phyloP scores from a whole-genome alignment of 2,888 invertebrate genomes.

The Nomada lathburiana region DNA sequence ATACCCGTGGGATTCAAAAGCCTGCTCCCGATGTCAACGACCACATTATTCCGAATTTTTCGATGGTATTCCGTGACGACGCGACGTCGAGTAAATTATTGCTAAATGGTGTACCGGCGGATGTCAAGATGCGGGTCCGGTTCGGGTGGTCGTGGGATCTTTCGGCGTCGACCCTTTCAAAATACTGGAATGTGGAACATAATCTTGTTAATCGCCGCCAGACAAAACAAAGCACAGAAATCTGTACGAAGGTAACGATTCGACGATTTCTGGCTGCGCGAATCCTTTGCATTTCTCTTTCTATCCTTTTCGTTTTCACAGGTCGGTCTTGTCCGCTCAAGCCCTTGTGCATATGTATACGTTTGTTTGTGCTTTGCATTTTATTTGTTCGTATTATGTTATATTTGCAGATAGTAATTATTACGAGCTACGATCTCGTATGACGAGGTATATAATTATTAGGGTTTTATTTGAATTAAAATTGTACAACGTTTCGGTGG shows the following conservation, averaged over 20 bases:
- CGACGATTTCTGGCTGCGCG: too few relatives aligned
- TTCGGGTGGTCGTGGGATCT: conserved; percentile 75
- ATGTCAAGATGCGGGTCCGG: conserved; percentile 78
- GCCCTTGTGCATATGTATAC: too few relatives aligned
- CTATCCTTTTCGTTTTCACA: too few relatives aligned
- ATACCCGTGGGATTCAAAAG: conserved; percentile 77
- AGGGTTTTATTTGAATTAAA: too few relatives aligned
- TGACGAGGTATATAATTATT: too few relatives aligned
- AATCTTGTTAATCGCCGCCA: conserved; percentile 20
- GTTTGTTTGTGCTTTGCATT: too few relatives aligned
- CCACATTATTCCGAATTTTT: conserved; percentile 60
- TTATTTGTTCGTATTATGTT: too few relatives aligned
- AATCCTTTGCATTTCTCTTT: too few relatives aligned
- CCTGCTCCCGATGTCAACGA: conserved; percentile 58
- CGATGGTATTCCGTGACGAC: conserved; percentile 65
- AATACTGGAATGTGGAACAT: conserved; percentile 38
- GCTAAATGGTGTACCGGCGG: conserved; percentile 75
- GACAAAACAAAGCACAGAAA: neutral
- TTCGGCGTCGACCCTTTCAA: conserved; percentile 33
- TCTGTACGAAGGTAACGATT: neutral
- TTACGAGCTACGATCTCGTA: too few relatives aligned
- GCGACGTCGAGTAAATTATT: conserved; percentile 72
- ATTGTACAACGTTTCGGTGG: too few relatives aligned
- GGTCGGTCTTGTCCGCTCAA: too few relatives aligned
- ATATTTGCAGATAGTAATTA: too few relatives aligned